phyloP scores from a whole-genome alignment of 1,140 invertebrate species.

The Mamestra configurata region DNA sequence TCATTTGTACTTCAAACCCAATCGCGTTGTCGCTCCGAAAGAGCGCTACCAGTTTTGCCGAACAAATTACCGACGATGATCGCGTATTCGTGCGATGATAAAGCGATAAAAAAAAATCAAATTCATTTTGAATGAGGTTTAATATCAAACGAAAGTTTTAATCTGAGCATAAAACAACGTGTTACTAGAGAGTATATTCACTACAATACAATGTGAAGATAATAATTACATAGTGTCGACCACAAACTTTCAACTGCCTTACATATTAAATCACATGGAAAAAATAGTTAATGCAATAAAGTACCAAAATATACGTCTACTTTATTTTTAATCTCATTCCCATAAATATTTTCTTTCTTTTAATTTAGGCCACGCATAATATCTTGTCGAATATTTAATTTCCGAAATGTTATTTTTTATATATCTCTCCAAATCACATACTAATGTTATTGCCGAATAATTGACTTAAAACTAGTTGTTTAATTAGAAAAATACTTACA shows the following conservation, averaged over 20 bases:
- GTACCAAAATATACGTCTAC: slow-evolving; percentile 50
- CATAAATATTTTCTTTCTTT: slow-evolving; percentile 43
- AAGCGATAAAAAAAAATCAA: too few relatives aligned
- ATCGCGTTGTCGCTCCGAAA: too few relatives aligned
- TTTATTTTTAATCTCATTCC: slow-evolving; percentile 46
- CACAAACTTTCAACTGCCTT: slow-evolving; percentile 63
- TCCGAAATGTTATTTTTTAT: slow-evolving; percentile 56
- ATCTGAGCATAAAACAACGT: neutral
- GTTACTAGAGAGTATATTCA: neutral
- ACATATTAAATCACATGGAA: slow-evolving; percentile 55
- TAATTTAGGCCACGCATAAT: slow-evolving; percentile 63
- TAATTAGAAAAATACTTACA: slow-evolving; percentile 57
- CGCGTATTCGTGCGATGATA: too few relatives aligned
- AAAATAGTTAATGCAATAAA: slow-evolving; percentile 43
- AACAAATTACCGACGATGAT: too few relatives aligned
- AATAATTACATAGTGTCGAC: slow-evolving; percentile 41
- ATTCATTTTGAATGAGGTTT: neutral
- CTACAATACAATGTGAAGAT: neutral
- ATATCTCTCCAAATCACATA: slow-evolving; percentile 69
- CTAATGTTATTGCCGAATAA: slow-evolving; percentile 76
- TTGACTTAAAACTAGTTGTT: slow-evolving; percentile 66
- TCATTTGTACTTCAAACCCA: too few relatives aligned
- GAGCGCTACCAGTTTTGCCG: too few relatives aligned
- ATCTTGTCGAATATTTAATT: slow-evolving; percentile 61
- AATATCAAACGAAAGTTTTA: neutral